Conservation (phyloP, 2,888 invertebrate species). For the Nasonia oneida region DNA sequence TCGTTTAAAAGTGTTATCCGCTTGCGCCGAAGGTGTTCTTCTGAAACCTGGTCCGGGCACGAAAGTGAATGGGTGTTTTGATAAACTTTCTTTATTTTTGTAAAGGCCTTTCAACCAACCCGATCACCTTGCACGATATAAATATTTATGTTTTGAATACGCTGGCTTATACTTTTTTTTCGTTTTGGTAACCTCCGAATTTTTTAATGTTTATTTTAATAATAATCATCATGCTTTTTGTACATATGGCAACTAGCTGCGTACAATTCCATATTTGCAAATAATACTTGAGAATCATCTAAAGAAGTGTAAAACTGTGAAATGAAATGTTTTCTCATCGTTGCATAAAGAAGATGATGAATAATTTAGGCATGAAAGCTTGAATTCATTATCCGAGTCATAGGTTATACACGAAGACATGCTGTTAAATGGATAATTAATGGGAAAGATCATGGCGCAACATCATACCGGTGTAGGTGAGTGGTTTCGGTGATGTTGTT, state of each 20-base stretch:
- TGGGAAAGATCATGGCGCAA: not conserved
- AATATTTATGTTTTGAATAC: not conserved
- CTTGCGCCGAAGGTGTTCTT: not conserved
- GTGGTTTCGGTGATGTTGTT: not conserved
- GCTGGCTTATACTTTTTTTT: not conserved
- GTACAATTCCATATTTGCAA: not conserved
- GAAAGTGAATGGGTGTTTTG: conserved; percentile 27
- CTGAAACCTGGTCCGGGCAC: not conserved
- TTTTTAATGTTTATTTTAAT: not conserved
- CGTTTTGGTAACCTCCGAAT: not conserved
- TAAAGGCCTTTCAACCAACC: conserved; percentile 40
- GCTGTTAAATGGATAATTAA: conserved; percentile 31
- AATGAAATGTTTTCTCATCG: not conserved
- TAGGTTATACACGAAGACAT: not conserved
- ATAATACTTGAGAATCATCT: not conserved
- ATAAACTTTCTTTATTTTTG: conserved; percentile 50
- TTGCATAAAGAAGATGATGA: not conserved
- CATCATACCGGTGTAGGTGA: not conserved
- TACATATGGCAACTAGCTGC: too few relatives aligned
- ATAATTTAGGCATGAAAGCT: not conserved
- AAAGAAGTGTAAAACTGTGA: not conserved
- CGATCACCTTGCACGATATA: conserved; percentile 13
- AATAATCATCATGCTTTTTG: not conserved
- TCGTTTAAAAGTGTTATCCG: not conserved
- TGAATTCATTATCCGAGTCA: not conserved